Percentiles rank a stretch among this genome's conserved stretches.
phyloP scores from a whole-genome alignment of 2,888 invertebrate species.

The Adela reaumurella region DNA sequence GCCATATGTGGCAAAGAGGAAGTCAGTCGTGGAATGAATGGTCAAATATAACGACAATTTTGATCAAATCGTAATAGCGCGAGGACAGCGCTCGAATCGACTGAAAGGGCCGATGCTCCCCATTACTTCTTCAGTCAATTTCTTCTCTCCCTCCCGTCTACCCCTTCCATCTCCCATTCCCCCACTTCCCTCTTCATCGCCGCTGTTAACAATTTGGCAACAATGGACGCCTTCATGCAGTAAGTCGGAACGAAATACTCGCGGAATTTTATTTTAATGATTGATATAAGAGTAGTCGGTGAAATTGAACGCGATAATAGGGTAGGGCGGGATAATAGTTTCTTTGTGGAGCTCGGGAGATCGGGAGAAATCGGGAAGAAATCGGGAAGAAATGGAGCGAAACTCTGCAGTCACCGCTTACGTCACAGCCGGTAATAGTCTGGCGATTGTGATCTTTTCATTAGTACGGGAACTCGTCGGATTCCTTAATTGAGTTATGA shows the following conservation, averaged over 20 bases:
- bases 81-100: no score
- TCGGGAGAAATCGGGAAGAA: neutral
- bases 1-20: no score
- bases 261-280: neutral
- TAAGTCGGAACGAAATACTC: neutral
- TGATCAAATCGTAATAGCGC: no score
- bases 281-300: neutral
- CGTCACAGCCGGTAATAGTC: constrained; percentile 33
- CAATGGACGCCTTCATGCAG: neutral
- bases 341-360: neutral
- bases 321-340: neutral
- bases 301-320: neutral
- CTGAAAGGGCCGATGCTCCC: no score
- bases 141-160: no score
- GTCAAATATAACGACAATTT: no score
- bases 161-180: neutral
- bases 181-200: neutral
- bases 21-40: no score
- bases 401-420: neutral
- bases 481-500: neutral
- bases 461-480: constrained; percentile 14
- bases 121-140: no score
- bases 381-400: neutral
- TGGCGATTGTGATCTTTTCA: constrained; percentile 47
- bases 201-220: neutral